Conservation (phyloP, 2,797 vertebrate species). For the Selene dorsalis region DNA sequence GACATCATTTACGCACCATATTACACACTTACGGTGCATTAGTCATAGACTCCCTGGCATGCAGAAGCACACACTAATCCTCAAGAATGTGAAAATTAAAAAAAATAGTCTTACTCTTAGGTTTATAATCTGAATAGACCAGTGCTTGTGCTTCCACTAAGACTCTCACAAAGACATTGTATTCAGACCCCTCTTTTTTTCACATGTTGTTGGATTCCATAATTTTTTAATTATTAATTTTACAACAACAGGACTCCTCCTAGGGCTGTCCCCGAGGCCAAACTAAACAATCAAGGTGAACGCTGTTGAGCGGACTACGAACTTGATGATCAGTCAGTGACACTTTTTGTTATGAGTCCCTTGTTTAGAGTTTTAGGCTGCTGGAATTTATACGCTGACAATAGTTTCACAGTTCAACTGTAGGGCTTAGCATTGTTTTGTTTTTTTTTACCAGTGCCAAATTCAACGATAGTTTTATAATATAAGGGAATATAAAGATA, state of each 20-base stretch:
- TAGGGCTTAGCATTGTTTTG: not conserved
- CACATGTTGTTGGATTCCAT: no score
- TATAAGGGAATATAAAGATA: no score
- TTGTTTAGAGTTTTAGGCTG: not conserved
- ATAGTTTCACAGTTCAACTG: not conserved
- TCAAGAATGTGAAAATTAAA: not conserved
- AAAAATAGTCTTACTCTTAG: not conserved
- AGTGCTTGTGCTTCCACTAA: not conserved
- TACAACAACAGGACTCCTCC: no score
- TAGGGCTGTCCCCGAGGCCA: no score
- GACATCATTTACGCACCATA: slow-evolving; percentile 67
- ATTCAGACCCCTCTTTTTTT: no score
- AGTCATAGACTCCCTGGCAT: slow-evolving; percentile 32
- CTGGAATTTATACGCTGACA: not conserved
- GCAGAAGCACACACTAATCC: not conserved
- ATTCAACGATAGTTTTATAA: not conserved
- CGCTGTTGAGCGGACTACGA: no score
- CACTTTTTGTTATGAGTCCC: not conserved
- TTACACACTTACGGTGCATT: slow-evolving; percentile 35
- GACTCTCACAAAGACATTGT: not conserved
- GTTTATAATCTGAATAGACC: not conserved
- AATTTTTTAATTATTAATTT: no score
- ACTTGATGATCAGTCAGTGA: not conserved
- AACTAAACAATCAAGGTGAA: no score
- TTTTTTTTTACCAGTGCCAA: not conserved